Conservation (phyloP, 2,113 vertebrate genomes). For the Muntiacus muntjak region DNA sequence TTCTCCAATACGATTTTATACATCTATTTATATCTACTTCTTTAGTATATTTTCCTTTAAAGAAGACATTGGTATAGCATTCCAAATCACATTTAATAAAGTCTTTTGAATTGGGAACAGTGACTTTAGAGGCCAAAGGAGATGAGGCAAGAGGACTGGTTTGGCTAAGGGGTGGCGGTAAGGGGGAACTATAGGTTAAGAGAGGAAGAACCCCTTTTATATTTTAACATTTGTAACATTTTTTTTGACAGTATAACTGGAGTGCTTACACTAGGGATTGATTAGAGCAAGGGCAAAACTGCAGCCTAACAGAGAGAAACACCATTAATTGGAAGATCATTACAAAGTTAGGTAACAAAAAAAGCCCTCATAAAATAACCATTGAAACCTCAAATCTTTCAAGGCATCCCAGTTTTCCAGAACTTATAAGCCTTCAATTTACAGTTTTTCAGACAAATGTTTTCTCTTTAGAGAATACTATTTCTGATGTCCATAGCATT, state of each 20-base stretch:
- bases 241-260: background rate
- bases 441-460: background rate
- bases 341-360: slow-evolving; percentile 34
- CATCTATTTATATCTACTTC: slow-evolving; percentile 83
- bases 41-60: slow-evolving; percentile 77
- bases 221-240: slow-evolving; percentile 28
- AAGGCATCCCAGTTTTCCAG: slow-evolving; percentile 38
- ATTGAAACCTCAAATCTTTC: background rate
- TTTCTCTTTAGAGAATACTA: background rate
- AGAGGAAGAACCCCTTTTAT: background rate
- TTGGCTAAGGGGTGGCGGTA: background rate
- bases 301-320: background rate
- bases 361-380: slow-evolving; percentile 36
- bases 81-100: slow-evolving; percentile 70
- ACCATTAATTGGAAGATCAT: slow-evolving; percentile 25
- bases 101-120: slow-evolving; percentile 67
- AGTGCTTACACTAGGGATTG: slow-evolving; percentile 29
- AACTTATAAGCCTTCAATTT: background rate
- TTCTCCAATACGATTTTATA: slow-evolving; percentile 79
- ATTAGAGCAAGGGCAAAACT: slow-evolving; percentile 46
- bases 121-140: slow-evolving; percentile 46
- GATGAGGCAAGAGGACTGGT: slow-evolving; percentile 25
- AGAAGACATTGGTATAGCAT: slow-evolving; percentile 73
- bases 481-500: background rate
- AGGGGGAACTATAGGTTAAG: background rate